A percentile compares a stretch with the other conserved stretches of the same genome.
Conservation (phyloP, 2,113 vertebrate species). For the Mus musculus region DNA sequence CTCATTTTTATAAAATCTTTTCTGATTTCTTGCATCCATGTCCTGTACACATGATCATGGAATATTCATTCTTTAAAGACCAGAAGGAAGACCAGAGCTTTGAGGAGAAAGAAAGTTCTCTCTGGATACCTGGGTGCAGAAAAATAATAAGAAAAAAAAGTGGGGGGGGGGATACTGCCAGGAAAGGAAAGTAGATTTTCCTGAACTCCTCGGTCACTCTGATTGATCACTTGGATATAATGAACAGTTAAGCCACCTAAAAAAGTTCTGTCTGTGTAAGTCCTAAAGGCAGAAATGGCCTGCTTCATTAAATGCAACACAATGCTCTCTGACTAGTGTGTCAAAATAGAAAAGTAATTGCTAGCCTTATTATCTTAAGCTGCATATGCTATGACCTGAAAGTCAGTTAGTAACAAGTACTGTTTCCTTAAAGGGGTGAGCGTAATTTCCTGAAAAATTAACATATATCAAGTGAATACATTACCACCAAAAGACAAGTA, state of each 20-base stretch:
- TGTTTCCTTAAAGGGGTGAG: conserved; percentile 63
- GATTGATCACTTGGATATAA: conserved; percentile 45
- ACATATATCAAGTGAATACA: conserved; percentile 58
- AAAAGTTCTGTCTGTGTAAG: conserved; percentile 13
- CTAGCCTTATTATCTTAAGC: conserved; percentile 77
- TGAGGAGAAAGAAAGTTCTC: background rate
- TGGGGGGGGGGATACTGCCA: background rate
- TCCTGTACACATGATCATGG: background rate
- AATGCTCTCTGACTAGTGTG: conserved; percentile 45
- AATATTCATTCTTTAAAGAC: background rate
- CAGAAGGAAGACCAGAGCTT: background rate
- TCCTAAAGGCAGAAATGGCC: conserved; percentile 63
- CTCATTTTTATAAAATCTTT: background rate
- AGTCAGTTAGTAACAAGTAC: conserved; percentile 50
- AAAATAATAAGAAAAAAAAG: conserved; percentile 11
- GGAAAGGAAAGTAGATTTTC: background rate
- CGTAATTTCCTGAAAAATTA: conserved; percentile 60
- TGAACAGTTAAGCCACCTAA: conserved; percentile 45
- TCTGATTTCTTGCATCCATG: background rate
- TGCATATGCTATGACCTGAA: conserved; percentile 67
- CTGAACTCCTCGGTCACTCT: background rate
- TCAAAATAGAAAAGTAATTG: conserved; percentile 79
- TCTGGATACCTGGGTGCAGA: background rate
- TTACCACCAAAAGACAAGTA: conserved; percentile 28
- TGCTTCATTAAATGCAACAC: conserved; percentile 74